A percentile compares a stretch with the other conserved stretches of the same genome.
Conservation (phyloP, 2,888 invertebrate genomes). For the Cephus rjabovi region DNA sequence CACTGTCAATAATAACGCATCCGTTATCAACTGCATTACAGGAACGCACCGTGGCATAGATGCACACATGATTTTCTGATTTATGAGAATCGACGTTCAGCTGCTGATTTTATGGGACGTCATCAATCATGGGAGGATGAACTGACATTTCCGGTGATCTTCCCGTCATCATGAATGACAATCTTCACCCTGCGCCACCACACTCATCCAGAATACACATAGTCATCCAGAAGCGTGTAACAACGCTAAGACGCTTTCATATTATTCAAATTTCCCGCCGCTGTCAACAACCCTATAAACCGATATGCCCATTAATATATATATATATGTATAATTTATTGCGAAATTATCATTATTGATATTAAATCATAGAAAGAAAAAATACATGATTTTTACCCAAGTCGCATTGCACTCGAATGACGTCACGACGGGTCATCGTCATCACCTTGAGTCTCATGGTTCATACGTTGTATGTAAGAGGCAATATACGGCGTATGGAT, state of each 20-base stretch:
- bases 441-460: constrained; percentile 9
- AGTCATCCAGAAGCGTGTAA: not conserved
- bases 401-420: constrained; percentile 3
- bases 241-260: not conserved
- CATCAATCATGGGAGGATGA: not conserved
- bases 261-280: not conserved
- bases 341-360: not conserved
- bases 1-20: not conserved
- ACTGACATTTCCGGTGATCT: constrained; percentile 4
- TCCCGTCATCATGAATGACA: not conserved
- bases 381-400: not conserved
- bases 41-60: not conserved
- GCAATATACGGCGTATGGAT: constrained; percentile 6
- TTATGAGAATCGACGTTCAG: constrained; percentile 5
- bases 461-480: not conserved
- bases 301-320: not conserved
- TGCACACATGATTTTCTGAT: not conserved
- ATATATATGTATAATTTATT: not conserved
- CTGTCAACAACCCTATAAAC: not conserved
- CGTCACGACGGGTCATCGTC: constrained; percentile 21
- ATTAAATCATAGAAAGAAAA: not conserved
- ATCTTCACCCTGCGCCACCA: not conserved
- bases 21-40: not conserved
- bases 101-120: not conserved
- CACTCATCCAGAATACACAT: not conserved